Conservation (phyloP, 2,113 vertebrate genomes). For the Triplophysa tibetana region DNA sequence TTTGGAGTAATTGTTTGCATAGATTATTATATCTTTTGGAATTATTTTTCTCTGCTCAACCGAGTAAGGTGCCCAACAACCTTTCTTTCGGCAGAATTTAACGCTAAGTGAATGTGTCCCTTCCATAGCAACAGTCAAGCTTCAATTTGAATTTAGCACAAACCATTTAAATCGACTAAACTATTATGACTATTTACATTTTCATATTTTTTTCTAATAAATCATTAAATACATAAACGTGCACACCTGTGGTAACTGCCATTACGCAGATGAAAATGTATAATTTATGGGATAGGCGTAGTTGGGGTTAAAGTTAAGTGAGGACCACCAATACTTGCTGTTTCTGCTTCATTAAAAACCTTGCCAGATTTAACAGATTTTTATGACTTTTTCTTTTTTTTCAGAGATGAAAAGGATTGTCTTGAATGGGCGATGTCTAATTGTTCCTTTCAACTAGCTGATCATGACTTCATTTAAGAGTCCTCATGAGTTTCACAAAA, state of each 20-base stretch:
- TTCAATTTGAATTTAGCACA: neutral
- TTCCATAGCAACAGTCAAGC: constrained; percentile 41
- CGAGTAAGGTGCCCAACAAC: constrained; percentile 4
- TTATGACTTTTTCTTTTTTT: neutral
- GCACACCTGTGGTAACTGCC: constrained; percentile 2
- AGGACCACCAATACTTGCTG: neutral
- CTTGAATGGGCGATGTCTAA: neutral
- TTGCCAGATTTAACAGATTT: no score
- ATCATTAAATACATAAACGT: constrained; percentile 35
- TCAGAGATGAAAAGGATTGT: neutral
- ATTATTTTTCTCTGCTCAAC: neutral
- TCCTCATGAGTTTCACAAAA: neutral
- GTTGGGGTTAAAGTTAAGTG: no score
- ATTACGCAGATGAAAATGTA: no score
- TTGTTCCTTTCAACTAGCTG: neutral
- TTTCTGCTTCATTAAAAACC: neutral
- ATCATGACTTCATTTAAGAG: constrained; percentile 20
- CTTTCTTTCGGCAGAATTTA: constrained; percentile 2
- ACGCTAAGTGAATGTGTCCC: constrained; percentile 38
- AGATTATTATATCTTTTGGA: neutral
- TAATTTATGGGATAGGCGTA: no score
- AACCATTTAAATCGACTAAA: constrained; percentile 23
- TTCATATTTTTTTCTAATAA: constrained; percentile 28
- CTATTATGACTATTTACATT: constrained; percentile 27
- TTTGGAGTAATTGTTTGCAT: constrained; percentile 12